phyloP scores from a whole-genome alignment of 2,888 invertebrate genomes.

The Cryptocephalus moraei region DNA sequence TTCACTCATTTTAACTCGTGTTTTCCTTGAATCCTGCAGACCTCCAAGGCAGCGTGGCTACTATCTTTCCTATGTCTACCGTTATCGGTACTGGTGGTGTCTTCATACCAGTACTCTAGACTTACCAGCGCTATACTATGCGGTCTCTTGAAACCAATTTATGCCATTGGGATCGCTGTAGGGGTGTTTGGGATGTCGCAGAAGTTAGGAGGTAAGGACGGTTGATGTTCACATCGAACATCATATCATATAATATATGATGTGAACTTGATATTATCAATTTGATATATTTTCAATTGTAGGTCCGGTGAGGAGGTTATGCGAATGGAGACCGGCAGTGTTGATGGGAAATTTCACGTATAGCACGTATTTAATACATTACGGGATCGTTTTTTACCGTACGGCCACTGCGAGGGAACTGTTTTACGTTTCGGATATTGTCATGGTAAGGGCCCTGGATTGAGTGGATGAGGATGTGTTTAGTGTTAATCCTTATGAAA shows the following conservation, averaged over 20 bases:
- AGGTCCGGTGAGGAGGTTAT: slow-evolving; percentile 13
- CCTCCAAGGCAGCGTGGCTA: slow-evolving; percentile 9
- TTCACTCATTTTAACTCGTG: too few species aligned
- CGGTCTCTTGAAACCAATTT: slow-evolving; percentile 21
- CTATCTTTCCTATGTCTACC: slow-evolving; percentile 15
- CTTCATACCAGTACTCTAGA: slow-evolving; percentile 16
- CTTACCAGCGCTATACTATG: slow-evolving; percentile 15
- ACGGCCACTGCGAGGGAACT: slow-evolving; percentile 15
- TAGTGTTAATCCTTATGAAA: too few species aligned
- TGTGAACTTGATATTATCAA: neutral
- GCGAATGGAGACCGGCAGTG: slow-evolving; percentile 17
- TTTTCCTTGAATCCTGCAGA: slow-evolving; percentile 6
- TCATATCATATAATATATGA: too few species aligned
- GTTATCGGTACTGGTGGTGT: slow-evolving; percentile 8
- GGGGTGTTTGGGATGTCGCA: slow-evolving; percentile 22
- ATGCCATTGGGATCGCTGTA: slow-evolving; percentile 21
- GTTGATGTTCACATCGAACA: too few species aligned
- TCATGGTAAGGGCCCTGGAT: slow-evolving; percentile 15
- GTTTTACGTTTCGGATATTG: slow-evolving; percentile 18
- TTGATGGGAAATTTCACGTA: slow-evolving; percentile 19
- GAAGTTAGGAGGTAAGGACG: slow-evolving; percentile 13
- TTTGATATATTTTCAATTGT: neutral
- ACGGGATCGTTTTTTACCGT: slow-evolving; percentile 17
- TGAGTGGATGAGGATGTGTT: too few species aligned
- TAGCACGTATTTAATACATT: slow-evolving; percentile 18